Conservation (phyloP, 1,140 invertebrate species). For the Coelopa frigida region DNA sequence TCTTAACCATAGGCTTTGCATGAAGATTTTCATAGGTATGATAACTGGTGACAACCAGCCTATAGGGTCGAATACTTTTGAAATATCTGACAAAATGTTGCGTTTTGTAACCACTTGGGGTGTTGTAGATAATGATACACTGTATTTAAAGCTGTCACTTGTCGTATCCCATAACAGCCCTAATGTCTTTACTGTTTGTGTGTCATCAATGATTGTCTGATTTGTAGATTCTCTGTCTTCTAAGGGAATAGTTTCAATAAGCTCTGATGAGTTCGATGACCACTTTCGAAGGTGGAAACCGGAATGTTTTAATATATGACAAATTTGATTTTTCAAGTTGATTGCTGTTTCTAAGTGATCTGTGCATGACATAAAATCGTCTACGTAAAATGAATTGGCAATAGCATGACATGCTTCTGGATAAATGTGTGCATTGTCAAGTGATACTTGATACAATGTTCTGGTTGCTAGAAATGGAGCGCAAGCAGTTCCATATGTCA, state of each 20-base stretch:
- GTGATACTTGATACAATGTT: conserved; percentile 3
- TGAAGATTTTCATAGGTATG: conserved; percentile 36
- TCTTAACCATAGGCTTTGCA: conserved; percentile 41
- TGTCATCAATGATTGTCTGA: not conserved
- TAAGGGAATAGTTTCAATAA: conserved; percentile 9
- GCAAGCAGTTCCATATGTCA: conserved; percentile 7
- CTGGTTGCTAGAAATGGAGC: conserved; percentile 8
- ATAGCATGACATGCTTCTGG: not conserved
- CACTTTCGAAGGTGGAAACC: conserved; percentile 28
- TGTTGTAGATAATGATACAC: not conserved
- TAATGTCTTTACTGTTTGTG: conserved; percentile 2
- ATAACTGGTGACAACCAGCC: conserved; percentile 37
- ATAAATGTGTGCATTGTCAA: not conserved
- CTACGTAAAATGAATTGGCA: conserved; percentile 5
- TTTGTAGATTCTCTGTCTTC: not conserved
- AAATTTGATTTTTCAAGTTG: not conserved
- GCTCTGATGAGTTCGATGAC: conserved; percentile 16
- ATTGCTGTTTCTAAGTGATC: not conserved
- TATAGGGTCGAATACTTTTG: conserved; percentile 34
- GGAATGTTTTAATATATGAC: conserved; percentile 11
- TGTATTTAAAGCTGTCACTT: conserved; percentile 2
- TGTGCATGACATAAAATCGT: conserved; percentile 8
- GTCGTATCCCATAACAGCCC: conserved; percentile 3
- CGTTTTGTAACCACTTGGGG: conserved; percentile 29
- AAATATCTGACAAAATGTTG: conserved; percentile 34